These are phyloP conservation scores for Megaptera novaeangliae DNA, from an alignment of 2,113 vertebrate genomes.

Conservation along the genomic window DNA sequence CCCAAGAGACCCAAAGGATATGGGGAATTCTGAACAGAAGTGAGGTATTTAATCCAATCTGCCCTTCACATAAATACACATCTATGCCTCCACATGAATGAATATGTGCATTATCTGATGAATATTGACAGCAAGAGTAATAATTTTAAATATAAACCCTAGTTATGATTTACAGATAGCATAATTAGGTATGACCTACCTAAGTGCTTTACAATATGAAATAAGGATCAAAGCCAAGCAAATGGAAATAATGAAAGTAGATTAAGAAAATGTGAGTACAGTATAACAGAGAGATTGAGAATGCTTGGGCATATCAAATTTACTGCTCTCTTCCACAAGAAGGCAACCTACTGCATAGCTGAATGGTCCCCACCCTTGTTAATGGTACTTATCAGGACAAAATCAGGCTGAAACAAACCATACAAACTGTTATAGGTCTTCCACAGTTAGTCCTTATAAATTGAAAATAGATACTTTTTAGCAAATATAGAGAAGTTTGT, in stretches of 20 bases:
- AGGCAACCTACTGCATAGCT: neutral
- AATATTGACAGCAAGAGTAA: neutral
- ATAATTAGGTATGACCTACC: neutral
- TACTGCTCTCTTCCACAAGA: neutral
- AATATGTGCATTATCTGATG: neutral
- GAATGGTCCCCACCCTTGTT: neutral
- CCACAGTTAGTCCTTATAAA: neutral
- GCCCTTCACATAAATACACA: neutral
- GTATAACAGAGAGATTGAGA: neutral
- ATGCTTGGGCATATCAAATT: neutral
- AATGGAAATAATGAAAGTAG: neutral
- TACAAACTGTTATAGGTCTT: neutral
- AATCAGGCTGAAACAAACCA: neutral
- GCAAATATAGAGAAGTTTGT: neutral
- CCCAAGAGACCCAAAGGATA: neutral
- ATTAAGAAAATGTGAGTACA: neutral
- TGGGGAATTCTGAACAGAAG: neutral
- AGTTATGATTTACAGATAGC: neutral
- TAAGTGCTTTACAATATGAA: neutral
- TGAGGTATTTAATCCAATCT: neutral
- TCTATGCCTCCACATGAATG: neutral
- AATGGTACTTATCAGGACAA: neutral
- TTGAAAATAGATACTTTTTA: neutral
- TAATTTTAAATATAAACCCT: neutral
- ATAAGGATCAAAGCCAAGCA: neutral